Percentiles rank a stretch among this genome's conserved stretches.
phyloP scores from a whole-genome alignment of 2,888 invertebrate species.

The Drosophila limbata region DNA sequence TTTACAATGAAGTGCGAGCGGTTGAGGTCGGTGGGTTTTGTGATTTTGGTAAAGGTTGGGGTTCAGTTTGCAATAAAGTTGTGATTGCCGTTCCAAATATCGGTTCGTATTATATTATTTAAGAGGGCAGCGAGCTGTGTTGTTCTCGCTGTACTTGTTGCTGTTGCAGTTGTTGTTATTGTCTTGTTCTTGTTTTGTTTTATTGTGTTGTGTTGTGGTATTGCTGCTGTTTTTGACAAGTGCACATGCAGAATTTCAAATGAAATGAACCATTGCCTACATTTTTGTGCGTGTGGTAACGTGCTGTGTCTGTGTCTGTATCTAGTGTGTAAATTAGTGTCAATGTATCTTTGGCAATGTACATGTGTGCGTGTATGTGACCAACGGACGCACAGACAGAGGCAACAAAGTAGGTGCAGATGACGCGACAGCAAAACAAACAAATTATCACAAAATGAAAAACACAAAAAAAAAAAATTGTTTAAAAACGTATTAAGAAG shows the following conservation, averaged over 20 bases:
- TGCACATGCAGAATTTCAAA: constrained; percentile 65
- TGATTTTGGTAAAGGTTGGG: constrained; percentile 4
- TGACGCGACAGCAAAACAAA: constrained; percentile 69
- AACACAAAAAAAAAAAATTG: constrained; percentile 22
- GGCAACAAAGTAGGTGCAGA: constrained; percentile 44
- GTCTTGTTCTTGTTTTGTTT: constrained; percentile 14
- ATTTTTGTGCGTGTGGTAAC: constrained; percentile 52
- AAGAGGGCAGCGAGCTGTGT: constrained; percentile 10
- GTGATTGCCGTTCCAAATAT: constrained; percentile 15
- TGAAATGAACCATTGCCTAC: constrained; percentile 53
- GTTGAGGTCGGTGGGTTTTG: constrained; percentile 18
- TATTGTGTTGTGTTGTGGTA: constrained; percentile 22
- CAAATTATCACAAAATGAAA: constrained; percentile 67
- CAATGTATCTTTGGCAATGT: constrained; percentile 16
- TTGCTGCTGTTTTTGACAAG: constrained; percentile 42
- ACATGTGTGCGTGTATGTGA: constrained; percentile 32
- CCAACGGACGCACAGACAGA: constrained; percentile 51
- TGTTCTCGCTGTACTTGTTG: constrained; percentile 18
- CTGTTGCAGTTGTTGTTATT: constrained; percentile 24
- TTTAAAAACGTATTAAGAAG: constrained; percentile 10
- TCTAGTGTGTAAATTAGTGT: constrained; percentile 30
- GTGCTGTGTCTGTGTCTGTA: constrained; percentile 33
- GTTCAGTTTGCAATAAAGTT: constrained; percentile 16
- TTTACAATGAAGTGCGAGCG: constrained; percentile 71
- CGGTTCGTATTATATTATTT: constrained; percentile 17